phyloP scores from a whole-genome alignment of 2,888 invertebrate genomes.

The Erebia aethiops region DNA sequence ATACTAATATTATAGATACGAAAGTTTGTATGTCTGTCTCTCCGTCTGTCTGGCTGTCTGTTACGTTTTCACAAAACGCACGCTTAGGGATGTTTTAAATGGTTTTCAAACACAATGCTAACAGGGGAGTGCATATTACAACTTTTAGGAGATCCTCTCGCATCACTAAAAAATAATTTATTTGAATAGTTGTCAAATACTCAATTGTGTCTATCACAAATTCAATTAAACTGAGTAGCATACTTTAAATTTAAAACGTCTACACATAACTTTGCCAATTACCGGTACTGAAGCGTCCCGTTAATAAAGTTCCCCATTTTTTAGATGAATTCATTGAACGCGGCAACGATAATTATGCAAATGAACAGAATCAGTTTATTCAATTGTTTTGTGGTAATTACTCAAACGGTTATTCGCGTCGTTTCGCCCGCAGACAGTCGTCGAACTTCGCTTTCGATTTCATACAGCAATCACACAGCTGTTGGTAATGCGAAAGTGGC shows the following conservation, averaged over 20 bases:
- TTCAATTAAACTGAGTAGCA: no score
- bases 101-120: no score
- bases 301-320: background rate
- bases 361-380: conserved; percentile 12
- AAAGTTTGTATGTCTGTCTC: no score
- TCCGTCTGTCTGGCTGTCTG: no score
- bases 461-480: conserved; percentile 40
- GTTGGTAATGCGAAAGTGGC: conserved; percentile 38
- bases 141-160: no score
- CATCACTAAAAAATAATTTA: no score
- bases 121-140: no score
- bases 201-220: no score
- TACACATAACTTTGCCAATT: background rate
- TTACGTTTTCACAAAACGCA: no score
- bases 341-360: conserved; percentile 14
- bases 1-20: no score
- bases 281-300: background rate
- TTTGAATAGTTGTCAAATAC: no score
- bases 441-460: conserved; percentile 59
- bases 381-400: conserved; percentile 32
- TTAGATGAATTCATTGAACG: background rate
- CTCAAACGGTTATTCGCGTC: conserved; percentile 38
- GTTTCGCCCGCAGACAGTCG: conserved; percentile 45
- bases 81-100: no score
- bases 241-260: background rate